A percentile compares a stretch with the other conserved stretches of the same genome.
Evolutionary conservation across 2,797 vertebrate genomes (phyloP).

Genomic region (Tragelaphus eurycerus): DNA sequence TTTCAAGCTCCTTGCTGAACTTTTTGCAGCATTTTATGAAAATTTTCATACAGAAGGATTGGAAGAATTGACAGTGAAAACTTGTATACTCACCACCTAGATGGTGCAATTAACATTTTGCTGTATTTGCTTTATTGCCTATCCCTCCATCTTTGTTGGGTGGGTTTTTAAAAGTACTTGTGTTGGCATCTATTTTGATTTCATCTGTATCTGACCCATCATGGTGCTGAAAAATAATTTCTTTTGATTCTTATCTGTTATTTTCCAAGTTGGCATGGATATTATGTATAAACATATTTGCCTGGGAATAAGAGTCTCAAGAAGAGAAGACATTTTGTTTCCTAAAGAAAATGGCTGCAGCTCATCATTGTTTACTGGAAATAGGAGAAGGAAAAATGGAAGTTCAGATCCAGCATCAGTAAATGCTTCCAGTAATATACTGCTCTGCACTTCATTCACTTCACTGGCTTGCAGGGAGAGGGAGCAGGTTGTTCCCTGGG

Average conservation of each 20-base stretch:
- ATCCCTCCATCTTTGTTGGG: neutral
- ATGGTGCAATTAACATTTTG: neutral
- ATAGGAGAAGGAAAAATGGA: neutral
- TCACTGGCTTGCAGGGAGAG: neutral
- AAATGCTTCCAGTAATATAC: neutral
- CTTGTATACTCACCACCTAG: neutral
- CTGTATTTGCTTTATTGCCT: neutral
- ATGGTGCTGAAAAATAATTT: neutral
- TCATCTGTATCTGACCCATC: neutral
- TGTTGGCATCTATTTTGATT: neutral
- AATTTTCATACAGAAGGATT: neutral
- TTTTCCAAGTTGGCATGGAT: conserved; percentile 7
- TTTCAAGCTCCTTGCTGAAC: neutral
- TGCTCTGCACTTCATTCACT: neutral
- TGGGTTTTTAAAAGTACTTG: neutral
- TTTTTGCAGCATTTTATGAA: neutral
- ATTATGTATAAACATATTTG: neutral
- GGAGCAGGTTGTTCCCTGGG: neutral
- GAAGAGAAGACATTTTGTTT: conserved; percentile 22
- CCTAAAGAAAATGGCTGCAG: conserved; percentile 1
- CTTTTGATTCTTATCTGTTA: conserved; percentile 1
- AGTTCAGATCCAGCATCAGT: neutral
- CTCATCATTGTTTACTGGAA: neutral
- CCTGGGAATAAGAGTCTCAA: neutral
- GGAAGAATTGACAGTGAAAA: neutral